A percentile compares a stretch with the other conserved stretches of the same genome.
phyloP scores from a whole-genome alignment of 2,888 invertebrate species.

The Drosophila ezoana region DNA sequence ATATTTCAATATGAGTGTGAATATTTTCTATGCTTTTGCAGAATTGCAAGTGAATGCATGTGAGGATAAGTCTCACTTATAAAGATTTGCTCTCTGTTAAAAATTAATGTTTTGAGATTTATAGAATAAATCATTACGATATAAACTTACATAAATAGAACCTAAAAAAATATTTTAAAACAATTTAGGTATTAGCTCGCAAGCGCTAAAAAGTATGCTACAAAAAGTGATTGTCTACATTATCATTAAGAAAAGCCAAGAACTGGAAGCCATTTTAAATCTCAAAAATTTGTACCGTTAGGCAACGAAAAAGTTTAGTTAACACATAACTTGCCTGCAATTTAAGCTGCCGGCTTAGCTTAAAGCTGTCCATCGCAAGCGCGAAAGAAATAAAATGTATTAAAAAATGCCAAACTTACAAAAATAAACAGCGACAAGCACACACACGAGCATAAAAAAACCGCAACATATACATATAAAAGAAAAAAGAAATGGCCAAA shows the following conservation, averaged over 20 bases:
- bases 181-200: too few relatives aligned
- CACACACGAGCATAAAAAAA: conserved; percentile 8
- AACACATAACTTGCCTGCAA: conserved; percentile 4
- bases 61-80: too few relatives aligned
- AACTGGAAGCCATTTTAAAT: neutral
- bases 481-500: conserved; percentile 42
- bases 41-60: too few relatives aligned
- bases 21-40: neutral
- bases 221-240: neutral
- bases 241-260: neutral
- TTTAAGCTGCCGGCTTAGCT: conserved; percentile 26
- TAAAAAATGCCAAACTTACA: conserved; percentile 33
- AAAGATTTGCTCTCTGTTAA: too few relatives aligned
- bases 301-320: conserved; percentile 5
- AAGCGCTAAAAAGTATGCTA: conserved; percentile 29
- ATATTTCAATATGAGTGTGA: neutral
- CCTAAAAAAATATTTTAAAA: too few relatives aligned
- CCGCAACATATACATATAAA: neutral
- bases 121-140: too few relatives aligned
- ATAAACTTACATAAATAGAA: too few relatives aligned
- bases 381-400: conserved; percentile 37
- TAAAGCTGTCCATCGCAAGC: conserved; percentile 34
- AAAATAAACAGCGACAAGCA: conserved; percentile 3
- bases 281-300: neutral
- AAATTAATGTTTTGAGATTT: too few relatives aligned